A percentile compares a stretch with the other conserved stretches of the same genome.
phyloP scores from a whole-genome alignment of 1,140 invertebrate species.

The Rhyacophila brunnea region DNA sequence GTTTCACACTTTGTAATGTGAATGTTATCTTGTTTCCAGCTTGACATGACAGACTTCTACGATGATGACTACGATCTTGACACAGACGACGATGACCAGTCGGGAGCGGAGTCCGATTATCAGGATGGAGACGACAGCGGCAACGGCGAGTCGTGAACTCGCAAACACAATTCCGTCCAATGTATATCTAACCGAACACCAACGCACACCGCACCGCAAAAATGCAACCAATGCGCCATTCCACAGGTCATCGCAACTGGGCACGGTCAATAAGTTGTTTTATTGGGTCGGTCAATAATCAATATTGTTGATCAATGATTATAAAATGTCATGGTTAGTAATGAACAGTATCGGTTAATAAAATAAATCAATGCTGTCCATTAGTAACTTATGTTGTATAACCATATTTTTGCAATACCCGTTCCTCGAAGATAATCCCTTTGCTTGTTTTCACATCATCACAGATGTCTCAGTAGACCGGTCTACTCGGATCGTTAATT shows the following conservation, averaged over 20 bases:
- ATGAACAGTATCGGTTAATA: too few species aligned
- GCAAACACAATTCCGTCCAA: neutral
- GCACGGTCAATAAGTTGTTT: neutral
- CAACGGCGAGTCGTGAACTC: slow-evolving; percentile 66
- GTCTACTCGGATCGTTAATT: too few species aligned
- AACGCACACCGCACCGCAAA: neutral
- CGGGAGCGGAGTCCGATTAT: slow-evolving; percentile 62
- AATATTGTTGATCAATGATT: too few species aligned
- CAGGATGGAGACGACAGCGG: slow-evolving; percentile 79
- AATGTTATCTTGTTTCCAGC: slow-evolving; percentile 43
- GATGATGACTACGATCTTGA: slow-evolving; percentile 87
- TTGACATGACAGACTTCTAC: slow-evolving; percentile 90
- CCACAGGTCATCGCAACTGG: neutral
- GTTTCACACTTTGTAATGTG: too few species aligned
- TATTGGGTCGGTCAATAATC: too few species aligned
- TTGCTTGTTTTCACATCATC: too few species aligned
- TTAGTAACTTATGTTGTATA: too few species aligned
- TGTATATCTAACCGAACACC: neutral
- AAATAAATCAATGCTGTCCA: too few species aligned
- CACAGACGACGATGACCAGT: slow-evolving; percentile 69
- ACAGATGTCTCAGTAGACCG: too few species aligned
- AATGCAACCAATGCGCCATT: neutral
- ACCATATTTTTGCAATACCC: too few species aligned
- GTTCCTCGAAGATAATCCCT: too few species aligned
- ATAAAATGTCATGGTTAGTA: too few species aligned